Evolutionary conservation across 2,888 invertebrate species (phyloP), one percentile per base, ranked within the genome.

Genomic region (Lumbricus terrestris): DNA sequence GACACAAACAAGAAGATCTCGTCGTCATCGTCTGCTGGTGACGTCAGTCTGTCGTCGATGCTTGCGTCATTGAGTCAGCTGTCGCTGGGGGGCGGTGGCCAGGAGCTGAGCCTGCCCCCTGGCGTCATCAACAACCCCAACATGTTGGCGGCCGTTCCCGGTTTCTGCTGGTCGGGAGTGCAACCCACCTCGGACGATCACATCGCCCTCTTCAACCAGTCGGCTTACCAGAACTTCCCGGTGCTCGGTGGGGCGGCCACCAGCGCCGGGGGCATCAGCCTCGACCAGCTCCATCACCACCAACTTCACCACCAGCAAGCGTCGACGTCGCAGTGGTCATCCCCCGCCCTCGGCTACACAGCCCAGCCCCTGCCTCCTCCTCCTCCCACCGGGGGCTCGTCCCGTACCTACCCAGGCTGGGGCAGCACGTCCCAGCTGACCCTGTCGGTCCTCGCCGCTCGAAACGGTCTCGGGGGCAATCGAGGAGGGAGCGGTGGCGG

Each of bases 391-490:
- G 85, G 85, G 34, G 85, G 85, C 37, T 0, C 34, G 34, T 37
- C 85, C 85, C 85, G 85, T 23, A 37, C 37, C 33, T 85, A 85
- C 37, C 85, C 85, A 20, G 85, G 85, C 20, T 85, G 85, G 85
- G 85, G 85, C 34, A 85, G 85, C 85, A 37, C 85, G 37, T 85
- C 85, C 37, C 85, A 85, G 37, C 35, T 85, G 37, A 85, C 85
- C 35, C 37, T 85, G 85, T 85, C 85, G 37, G 37, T 85, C 35
- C 85, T 85, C 20, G 85, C 35, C 8, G 85, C 35, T 37, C 34
- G 85, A 85, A 85, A 85, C n/a, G 85, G 85, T 37, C 37, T 85
- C 37, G 85, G 85, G n/a, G n/a, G n/a, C n/a, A n/a, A n/a, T 18
- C 29, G 6, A 23, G 18, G 85, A 85, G 85, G 85, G 15, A 85